Evolutionary conservation across 2,888 invertebrate species (phyloP), one percentile per base, ranked within the genome.

Genomic region (Cancer borealis): DNA sequence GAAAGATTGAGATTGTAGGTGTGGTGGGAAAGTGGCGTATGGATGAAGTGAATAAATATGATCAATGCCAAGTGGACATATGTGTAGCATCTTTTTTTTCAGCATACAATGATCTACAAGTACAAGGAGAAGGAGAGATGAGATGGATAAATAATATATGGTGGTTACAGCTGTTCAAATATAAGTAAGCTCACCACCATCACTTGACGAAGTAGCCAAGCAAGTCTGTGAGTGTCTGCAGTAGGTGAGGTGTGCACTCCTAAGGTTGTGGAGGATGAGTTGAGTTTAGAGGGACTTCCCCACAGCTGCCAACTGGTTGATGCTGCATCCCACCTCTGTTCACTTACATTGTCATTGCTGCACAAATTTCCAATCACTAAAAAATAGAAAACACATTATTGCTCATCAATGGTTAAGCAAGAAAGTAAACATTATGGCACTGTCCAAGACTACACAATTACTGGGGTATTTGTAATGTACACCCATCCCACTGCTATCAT

Each of bases 241-340:
- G 92, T 91, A 3, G 93, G 92, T 17, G 21, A 30, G 21, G 30
- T 26, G 47, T 73, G 73, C 46, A 21, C 4, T 47, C 73, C 91
- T 39, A n/a, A n/a, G 12, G 66, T 10, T 12, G 73, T 46, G n/a
- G 88, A 49, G 88, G 88, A 49, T 49, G 88, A 26, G n/a, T 89
- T 1, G 6, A 21, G 21, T 45, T 60, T 8, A 47, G 47, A 26
- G 14, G 73, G 6, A 49, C 17, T 39, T 3, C 10, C 17, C 93
- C 93, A 94, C 10, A 92, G 73, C 12, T 46, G 39, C 93, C 93
- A 94, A 8, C 88, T 92, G 49, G 88, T 21, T 1, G 88, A 94
- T 2, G 39, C 45, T 49, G 79, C 49, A 47, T 94, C 39, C 93
- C 93, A 94, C 26, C 47, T 26, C n/a, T 79, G 92, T 17, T 94